phyloP scores from a whole-genome alignment of 1,140 invertebrate genomes.

The Drosophila ironensis region DNA sequence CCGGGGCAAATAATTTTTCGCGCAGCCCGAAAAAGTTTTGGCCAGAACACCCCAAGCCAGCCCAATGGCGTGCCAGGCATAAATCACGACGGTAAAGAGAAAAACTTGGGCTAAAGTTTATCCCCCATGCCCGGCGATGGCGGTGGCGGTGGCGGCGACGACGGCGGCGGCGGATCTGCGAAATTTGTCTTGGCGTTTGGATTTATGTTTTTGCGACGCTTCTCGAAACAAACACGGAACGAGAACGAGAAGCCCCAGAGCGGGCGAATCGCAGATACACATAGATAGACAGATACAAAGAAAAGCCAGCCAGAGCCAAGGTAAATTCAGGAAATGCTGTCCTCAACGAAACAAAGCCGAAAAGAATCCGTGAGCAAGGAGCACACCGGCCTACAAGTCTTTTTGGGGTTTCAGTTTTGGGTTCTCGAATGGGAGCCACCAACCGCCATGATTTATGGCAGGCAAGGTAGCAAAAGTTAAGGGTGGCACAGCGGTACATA shows the following conservation, averaged over 20 bases:
- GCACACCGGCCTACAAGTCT: conserved; percentile 57
- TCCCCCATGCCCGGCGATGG: neutral
- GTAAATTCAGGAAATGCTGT: conserved; percentile 78
- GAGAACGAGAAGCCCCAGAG: conserved; percentile 20
- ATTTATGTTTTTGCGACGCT: conserved; percentile 79
- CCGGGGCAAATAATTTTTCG: conserved; percentile 70
- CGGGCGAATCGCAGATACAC: conserved; percentile 11
- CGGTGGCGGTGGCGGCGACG: conserved; percentile 10
- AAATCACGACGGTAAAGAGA: conserved; percentile 68
- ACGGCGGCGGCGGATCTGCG: conserved; percentile 64
- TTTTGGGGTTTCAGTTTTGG: neutral
- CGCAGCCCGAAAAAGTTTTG: conserved; percentile 57
- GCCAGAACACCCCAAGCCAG: conserved; percentile 50
- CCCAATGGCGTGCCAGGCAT: conserved; percentile 72
- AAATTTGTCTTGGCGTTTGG: conserved; percentile 81
- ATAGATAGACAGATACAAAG: conserved; percentile 16
- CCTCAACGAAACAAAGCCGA: conserved; percentile 73
- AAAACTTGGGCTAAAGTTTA: conserved; percentile 69
- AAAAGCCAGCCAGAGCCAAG: conserved; percentile 44
- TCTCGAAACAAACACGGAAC: conserved; percentile 67
- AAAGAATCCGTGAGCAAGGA: conserved; percentile 48
- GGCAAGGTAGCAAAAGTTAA: conserved; percentile 72
- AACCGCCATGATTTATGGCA: conserved; percentile 71
- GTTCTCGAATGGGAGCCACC: neutral
- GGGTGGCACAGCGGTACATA: conserved; percentile 20